These are phyloP conservation scores for Falco rusticolus DNA, from an alignment of 2,797 vertebrate species.

Conservation along the genomic window DNA sequence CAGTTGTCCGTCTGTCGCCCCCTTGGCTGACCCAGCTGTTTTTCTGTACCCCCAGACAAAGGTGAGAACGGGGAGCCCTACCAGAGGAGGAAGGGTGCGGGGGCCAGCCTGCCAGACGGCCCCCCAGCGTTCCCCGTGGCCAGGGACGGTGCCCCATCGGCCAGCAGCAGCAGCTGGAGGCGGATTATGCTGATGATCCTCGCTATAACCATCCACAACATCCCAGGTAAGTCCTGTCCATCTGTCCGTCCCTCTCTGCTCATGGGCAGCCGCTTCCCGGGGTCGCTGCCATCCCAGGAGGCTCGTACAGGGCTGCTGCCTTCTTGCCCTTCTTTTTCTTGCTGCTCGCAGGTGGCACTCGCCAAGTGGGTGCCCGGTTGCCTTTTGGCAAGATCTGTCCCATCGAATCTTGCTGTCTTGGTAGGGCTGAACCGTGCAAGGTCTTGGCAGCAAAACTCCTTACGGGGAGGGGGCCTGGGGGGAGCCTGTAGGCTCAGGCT, in stretches of 20 bases:
- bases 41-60: slow-evolving; percentile 80
- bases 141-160: background rate
- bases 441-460: background rate
- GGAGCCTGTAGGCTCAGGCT: background rate
- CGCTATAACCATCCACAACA: slow-evolving; percentile 96
- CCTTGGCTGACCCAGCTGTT: background rate
- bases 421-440: background rate
- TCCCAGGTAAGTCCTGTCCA: slow-evolving; percentile 84
- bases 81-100: slow-evolving; percentile 80
- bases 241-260: fast-evolving
- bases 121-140: slow-evolving; percentile 12
- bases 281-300: fast-evolving
- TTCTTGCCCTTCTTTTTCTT: background rate
- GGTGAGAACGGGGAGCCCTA: slow-evolving; percentile 90
- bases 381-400: background rate
- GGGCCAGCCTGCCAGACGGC: background rate
- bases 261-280: background rate
- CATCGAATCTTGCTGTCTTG: fast-evolving
- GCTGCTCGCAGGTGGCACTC: fast-evolving
- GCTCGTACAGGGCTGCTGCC: fast-evolving
- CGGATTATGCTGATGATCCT: slow-evolving; percentile 90
- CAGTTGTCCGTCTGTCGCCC: background rate
- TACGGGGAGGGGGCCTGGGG: background rate
- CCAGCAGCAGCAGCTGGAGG: slow-evolving; percentile 84
- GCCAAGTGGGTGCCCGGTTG: background rate